Evolutionary conservation across 2,113 vertebrate species (phyloP).

Genomic region (Fregata magnificens): DNA sequence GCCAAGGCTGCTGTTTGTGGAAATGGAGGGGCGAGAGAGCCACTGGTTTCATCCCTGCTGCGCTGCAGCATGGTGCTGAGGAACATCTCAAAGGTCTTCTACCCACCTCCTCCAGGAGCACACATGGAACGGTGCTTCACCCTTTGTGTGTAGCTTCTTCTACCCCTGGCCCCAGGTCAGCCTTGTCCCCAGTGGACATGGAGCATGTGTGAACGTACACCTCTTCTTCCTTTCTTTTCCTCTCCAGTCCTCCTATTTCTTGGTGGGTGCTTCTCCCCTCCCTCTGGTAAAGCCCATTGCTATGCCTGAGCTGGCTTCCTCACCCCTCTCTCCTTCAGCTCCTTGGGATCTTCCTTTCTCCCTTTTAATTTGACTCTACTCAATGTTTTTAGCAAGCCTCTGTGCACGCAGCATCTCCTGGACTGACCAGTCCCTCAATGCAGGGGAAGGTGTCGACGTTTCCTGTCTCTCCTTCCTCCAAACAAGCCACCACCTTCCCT

Average conservation of each 20-base stretch:
- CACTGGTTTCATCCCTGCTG: not conserved
- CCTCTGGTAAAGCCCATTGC: not conserved
- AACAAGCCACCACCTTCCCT: not conserved
- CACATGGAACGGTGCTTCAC: rapidly evolving
- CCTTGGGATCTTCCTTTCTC: not conserved
- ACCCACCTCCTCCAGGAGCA: not conserved
- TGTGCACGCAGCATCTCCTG: not conserved
- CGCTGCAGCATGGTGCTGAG: not conserved
- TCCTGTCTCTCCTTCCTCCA: not conserved
- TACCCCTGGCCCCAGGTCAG: not conserved
- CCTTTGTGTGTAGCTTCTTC: rapidly evolving
- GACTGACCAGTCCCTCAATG: not conserved
- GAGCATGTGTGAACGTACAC: too few species aligned
- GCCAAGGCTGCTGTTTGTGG: not conserved
- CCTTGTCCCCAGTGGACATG: not conserved
- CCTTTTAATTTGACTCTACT: not conserved
- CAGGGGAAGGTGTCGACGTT: not conserved
- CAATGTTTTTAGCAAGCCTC: not conserved
- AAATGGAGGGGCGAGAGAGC: not conserved
- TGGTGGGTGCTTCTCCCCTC: not conserved
- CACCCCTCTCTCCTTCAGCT: not conserved
- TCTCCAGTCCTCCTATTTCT: not conserved
- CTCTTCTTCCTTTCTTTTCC: not conserved
- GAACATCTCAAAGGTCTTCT: not conserved
- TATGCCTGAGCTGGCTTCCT: not conserved